Evolutionary conservation across 2,797 vertebrate species (phyloP), one percentile per base, ranked within the genome.

Genomic region (Leptoclinus maculatus): DNA sequence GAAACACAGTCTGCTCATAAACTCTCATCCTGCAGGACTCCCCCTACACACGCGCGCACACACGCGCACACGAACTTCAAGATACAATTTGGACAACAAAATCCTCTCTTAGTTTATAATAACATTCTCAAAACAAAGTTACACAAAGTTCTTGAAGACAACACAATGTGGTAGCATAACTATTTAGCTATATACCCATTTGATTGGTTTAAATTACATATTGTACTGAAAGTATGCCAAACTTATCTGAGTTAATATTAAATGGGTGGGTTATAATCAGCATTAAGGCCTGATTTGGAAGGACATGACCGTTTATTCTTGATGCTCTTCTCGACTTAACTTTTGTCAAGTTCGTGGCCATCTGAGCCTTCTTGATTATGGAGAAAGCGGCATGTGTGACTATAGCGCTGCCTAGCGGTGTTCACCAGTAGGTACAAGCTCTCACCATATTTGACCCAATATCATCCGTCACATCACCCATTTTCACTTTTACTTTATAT

Each of bases 381-480:
- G 12, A 66, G 27, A 49, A 12, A 74, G 36, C 16, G 0, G 3
- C 16, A 49, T 7, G 8, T 76, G 47, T 7, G 29, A 64, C 78
- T 82, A 60, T 84, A 47, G 4, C 86, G 87, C 87, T 91, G 87
- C 76, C 88, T 87, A 66, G 8, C 21, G 92, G 83, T 3, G 2
- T 1, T 23, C 54, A 21, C 6, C 4, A 5, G 74, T 38, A 73
- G 38, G 70, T 65, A 76, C 80, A 83, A 16, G 23, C 56, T 53
- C 10, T 47, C 27, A 51, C 1, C 36, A 4, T 3, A 7, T 12
- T 12, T 47, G 36, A 56, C 1, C 7, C 7, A 4, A 38, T 34
- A 16, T 23, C 0, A 14, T 21, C 27, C 4, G 41, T 16, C 12
- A 60, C 3, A 25, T 14, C 45, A 47, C 45, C 3, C 45, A n/a